A percentile compares a stretch with the other conserved stretches of the same genome.
Evolutionary conservation across 2,797 vertebrate species (phyloP).

Genomic region (Rhabdophis nuchalis): DNA sequence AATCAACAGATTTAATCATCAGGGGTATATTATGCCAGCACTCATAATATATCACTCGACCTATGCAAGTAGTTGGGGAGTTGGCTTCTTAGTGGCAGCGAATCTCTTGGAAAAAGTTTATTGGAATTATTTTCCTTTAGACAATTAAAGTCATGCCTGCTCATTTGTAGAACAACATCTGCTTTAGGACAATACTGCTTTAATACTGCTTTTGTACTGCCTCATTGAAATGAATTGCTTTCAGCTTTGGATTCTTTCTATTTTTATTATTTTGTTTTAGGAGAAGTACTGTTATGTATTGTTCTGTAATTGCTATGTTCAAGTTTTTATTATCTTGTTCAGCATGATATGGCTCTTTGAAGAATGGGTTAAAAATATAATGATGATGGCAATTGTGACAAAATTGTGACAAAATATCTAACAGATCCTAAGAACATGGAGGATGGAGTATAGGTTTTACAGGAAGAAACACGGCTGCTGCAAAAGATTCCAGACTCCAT

Average conservation of each 20-base stretch:
- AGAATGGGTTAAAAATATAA: not conserved
- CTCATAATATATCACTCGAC: not conserved
- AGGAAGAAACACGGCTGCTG: not conserved
- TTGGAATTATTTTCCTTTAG: not conserved
- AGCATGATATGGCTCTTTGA: not conserved
- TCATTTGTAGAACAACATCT: not conserved
- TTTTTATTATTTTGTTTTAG: not conserved
- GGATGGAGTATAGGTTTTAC: not conserved
- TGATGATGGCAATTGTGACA: not conserved
- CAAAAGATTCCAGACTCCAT: not conserved
- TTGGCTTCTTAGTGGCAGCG: not conserved
- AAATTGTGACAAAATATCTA: not conserved
- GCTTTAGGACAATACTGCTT: not conserved
- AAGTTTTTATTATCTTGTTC: not conserved
- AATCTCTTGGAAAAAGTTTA: not conserved
- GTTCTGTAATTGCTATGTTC: not conserved
- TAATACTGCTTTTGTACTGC: not conserved
- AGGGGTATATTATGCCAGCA: not conserved
- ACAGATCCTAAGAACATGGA: not conserved
- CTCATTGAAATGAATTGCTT: not conserved
- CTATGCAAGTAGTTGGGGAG: not conserved
- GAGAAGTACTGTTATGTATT: not conserved
- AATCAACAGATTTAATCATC: not conserved
- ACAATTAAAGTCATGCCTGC: not conserved
- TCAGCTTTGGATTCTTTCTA: not conserved